phyloP scores from a whole-genome alignment of 1,140 invertebrate species.

The Plectrocnemia conspersa region DNA sequence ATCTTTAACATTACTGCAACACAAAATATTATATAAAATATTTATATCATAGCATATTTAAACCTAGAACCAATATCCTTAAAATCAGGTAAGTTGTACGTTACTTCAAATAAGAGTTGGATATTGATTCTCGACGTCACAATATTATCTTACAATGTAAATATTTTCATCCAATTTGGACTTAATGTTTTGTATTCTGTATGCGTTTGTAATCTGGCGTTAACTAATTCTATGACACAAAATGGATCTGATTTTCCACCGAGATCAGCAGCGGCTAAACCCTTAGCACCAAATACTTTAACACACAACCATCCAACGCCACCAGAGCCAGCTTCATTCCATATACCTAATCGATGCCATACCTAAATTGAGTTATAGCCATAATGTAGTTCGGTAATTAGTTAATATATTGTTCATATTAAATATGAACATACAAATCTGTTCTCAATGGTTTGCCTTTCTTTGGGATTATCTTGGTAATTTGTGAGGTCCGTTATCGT shows the following conservation, averaged over 20 bases:
- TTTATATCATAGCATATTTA: background rate
- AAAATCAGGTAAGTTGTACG: too few relatives aligned
- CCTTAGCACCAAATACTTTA: constrained; percentile 85
- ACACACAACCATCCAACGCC: constrained; percentile 87
- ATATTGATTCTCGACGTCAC: background rate
- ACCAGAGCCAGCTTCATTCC: constrained; percentile 63
- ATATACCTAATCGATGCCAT: constrained; percentile 53
- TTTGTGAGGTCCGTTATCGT: constrained; percentile 85
- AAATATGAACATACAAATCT: constrained; percentile 67
- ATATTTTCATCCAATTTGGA: constrained; percentile 98
- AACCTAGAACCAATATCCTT: background rate
- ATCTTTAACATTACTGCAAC: constrained; percentile 88
- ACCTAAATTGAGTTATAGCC: constrained; percentile 44
- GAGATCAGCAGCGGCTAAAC: constrained; percentile 83
- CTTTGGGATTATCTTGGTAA: constrained; percentile 74
- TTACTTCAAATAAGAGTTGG: too few relatives aligned
- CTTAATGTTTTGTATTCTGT: constrained; percentile 97
- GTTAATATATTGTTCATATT: background rate
- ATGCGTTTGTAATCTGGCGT: constrained; percentile 92
- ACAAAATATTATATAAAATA: background rate
- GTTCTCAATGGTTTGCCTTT: constrained; percentile 59
- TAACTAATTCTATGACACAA: constrained; percentile 93
- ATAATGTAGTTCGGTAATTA: constrained; percentile 3
- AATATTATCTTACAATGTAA: constrained; percentile 81
- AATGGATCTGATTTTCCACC: constrained; percentile 96